Evolutionary conservation across 1,140 invertebrate genomes (phyloP).

Genomic region (Aricia agestis): DNA sequence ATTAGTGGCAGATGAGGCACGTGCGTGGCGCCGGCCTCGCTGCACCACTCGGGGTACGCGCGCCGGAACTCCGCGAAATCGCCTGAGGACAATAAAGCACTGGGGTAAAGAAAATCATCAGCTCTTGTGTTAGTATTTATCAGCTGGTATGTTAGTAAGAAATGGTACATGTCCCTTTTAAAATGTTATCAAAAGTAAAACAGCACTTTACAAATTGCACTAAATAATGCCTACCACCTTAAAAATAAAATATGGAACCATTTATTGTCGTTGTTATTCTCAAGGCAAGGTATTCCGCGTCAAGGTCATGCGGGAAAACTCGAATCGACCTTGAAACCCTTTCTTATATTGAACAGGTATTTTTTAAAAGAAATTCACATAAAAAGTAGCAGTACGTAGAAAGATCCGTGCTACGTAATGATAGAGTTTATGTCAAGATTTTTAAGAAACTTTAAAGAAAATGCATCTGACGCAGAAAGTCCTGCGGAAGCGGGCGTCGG

Average conservation of each 20-base stretch:
- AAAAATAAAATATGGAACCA: too few relatives aligned
- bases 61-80: constrained; percentile 88
- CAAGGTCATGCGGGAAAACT: not conserved
- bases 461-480: not conserved
- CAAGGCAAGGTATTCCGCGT: not conserved
- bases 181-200: too few relatives aligned
- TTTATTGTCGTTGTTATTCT: too few relatives aligned
- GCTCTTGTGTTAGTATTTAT: not conserved
- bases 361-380: too few relatives aligned
- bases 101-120: not conserved
- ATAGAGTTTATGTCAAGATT: too few relatives aligned
- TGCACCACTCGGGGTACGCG: constrained; percentile 93
- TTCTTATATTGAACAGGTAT: not conserved
- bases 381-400: too few relatives aligned
- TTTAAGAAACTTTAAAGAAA: too few relatives aligned
- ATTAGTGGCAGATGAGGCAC: constrained; percentile 77
- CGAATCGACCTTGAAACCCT: not conserved
- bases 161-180: too few relatives aligned
- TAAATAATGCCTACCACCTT: too few relatives aligned
- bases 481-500: not conserved
- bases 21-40: constrained; percentile 66
- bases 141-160: too few relatives aligned
- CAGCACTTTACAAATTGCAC: too few relatives aligned
- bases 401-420: too few relatives aligned
- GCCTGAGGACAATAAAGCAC: constrained; percentile 80